These are phyloP conservation scores for Parazoanthus swiftii DNA, from an alignment of 92 coral and sea anemone genomes.

Conservation along the genomic window DNA sequence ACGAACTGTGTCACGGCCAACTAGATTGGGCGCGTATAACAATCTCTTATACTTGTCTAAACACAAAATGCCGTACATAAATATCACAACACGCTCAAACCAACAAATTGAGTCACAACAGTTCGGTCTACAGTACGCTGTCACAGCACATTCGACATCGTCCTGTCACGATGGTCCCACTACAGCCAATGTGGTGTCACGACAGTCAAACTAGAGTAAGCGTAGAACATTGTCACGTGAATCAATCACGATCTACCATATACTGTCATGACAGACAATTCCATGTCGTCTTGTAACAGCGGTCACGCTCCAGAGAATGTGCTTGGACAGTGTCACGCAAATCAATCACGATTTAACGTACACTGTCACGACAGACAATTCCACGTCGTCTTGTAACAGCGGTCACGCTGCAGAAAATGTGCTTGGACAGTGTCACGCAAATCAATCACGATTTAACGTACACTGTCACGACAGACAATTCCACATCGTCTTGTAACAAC, in stretches of 20 bases:
- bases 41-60: no score
- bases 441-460: conserved; percentile 1
- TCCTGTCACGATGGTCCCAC: background rate
- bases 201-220: background rate
- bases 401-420: no score
- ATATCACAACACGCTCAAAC: background rate
- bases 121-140: background rate
- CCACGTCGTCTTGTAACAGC: no score
- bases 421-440: background rate
- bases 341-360: conserved; percentile 1
- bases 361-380: conserved; percentile 59
- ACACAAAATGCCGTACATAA: no score
- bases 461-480: conserved; percentile 60
- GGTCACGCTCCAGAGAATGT: no score
- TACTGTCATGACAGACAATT: conserved; percentile 59
- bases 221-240: background rate
- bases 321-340: background rate
- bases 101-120: background rate
- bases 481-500: no score
- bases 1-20: background rate
- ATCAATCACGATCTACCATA: background rate
- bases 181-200: background rate
- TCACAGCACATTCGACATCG: background rate
- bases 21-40: background rate
- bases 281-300: no score